Evolutionary conservation across 2,797 vertebrate genomes (phyloP), one percentile per base, ranked within the genome.

Genomic region (Melanotaenia maccullochi): DNA sequence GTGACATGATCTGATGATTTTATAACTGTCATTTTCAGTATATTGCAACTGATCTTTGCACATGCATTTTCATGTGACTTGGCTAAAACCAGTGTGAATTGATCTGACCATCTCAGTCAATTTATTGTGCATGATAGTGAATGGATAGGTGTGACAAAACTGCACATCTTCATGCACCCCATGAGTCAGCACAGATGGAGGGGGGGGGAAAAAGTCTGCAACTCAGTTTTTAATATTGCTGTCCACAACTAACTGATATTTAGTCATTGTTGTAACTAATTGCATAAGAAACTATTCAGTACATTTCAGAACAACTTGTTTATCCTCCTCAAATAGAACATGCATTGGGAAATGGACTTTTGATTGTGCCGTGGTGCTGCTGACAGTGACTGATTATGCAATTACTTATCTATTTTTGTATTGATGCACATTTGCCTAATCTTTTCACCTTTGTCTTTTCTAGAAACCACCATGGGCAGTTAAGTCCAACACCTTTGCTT

Each of bases 381-480:
- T 65, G 63, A 65, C 51, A 20, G 30, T 60, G 65, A 42, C 5
- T 35, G 20, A 16, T 62, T 44, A 59, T 51, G 25, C 32, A 38
- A 3, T 60, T 35, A 44, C 61, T 49, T 40, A 51, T 64, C 36
- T 14, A 30, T 55, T 24, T 55, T 16, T 3, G 8, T 51, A 7
- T 24, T 12, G 5, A 55, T 47, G 0, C n/a, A 20, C 8, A 52
- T 20, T 49, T 18, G 57, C 70, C 13, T 61, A 3, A 7, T 52
- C 0, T 38, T 63, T 42, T 68, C 14, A 55, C 7, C 5, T 47
- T 38, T 84, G 5, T 87, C 25, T 83, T 63, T 85, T 87, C 51
- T 74, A 93, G 93, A 70, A 74, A 81, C 58, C 78, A 83, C 22
- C 78, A 93, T 93, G 90, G 87, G 79, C 52, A 76, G 85, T 64